Percentiles rank a stretch among this genome's conserved stretches.
Evolutionary conservation across 2,113 vertebrate species (phyloP).

Genomic region (Furnarius figulus): DNA sequence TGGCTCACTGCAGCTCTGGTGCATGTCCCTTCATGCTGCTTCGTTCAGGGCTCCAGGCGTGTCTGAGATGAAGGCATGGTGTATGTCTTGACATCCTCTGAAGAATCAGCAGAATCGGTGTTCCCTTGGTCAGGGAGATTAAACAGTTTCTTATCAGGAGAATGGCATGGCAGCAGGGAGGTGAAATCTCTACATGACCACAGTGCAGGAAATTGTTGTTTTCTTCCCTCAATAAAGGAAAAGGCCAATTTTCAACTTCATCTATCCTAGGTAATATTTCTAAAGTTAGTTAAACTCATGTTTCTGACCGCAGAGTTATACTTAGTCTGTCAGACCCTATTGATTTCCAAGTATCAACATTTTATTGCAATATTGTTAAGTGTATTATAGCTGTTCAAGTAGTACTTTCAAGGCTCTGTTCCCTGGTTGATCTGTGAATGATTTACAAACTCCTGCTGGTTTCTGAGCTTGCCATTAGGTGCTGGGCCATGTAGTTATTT

Average conservation of each 20-base stretch:
- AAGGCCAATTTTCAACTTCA: neutral
- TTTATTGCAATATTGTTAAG: neutral
- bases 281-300: constrained; percentile 22
- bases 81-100: neutral
- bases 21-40: neutral
- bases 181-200: neutral
- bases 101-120: neutral
- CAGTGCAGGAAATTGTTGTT: neutral
- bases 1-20: neutral
- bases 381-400: neutral
- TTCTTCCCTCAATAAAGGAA: neutral
- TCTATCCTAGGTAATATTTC: neutral
- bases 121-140: neutral
- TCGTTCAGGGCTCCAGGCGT: neutral
- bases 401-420: neutral
- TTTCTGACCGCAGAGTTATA: neutral
- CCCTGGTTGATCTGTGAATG: constrained; percentile 31
- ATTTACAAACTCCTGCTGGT: constrained; percentile 39
- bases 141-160: neutral
- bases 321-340: constrained; percentile 39
- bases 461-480: constrained; percentile 12
- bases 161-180: accelerated
- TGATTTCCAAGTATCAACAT: constrained; percentile 32
- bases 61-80: neutral
- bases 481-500: neutral